These are phyloP conservation scores for Lasioglossum morio DNA, from an alignment of 2,888 invertebrate species.

Conservation along the genomic window DNA sequence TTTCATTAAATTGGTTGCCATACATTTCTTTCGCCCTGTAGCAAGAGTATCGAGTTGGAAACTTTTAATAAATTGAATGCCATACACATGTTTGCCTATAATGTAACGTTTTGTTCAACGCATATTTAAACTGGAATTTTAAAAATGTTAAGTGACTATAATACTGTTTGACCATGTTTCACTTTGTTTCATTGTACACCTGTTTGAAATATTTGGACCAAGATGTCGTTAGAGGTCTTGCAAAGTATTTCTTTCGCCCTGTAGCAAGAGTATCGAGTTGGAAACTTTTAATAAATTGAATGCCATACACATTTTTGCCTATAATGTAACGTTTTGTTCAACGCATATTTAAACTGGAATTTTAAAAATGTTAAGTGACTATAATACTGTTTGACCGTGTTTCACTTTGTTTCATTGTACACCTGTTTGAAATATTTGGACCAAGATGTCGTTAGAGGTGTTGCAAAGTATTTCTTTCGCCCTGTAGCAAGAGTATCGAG, in stretches of 20 bases:
- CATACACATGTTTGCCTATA: neutral
- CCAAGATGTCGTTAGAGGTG: neutral
- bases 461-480: neutral
- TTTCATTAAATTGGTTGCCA: neutral
- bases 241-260: neutral
- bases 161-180: neutral
- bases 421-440: neutral
- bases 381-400: neutral
- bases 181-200: neutral
- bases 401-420: neutral
- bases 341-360: neutral
- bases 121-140: neutral
- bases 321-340: neutral
- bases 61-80: neutral
- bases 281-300: too few relatives aligned
- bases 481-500: neutral
- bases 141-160: neutral
- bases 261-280: neutral
- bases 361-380: neutral
- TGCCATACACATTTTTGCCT: too few relatives aligned
- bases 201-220: neutral
- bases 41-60: neutral
- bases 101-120: neutral
- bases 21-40: neutral
- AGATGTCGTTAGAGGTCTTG: neutral